Evolutionary conservation across 2,888 invertebrate species (phyloP).

Genomic region (Electrophaes corylata): DNA sequence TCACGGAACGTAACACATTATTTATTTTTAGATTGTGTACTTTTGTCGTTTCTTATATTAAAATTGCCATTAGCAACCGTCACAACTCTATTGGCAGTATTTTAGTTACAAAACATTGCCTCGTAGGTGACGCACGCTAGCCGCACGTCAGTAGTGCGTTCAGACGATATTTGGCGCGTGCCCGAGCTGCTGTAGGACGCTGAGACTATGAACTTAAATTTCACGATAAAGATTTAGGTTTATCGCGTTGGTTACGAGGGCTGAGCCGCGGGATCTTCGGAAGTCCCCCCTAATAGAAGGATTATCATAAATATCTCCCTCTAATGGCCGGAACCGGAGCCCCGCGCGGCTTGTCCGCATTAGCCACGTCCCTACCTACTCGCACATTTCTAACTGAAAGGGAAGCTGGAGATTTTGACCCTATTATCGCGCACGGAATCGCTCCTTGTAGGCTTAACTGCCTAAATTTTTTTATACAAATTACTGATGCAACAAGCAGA

Average conservation of each 20-base stretch:
- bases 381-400: slow-evolving; percentile 10
- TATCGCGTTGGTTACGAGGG: neutral
- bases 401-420: neutral
- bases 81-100: too few species aligned
- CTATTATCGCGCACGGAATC: neutral
- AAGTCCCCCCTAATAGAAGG: neutral
- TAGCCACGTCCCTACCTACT: slow-evolving; percentile 5
- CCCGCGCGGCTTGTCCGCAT: neutral
- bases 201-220: neutral
- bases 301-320: slow-evolving; percentile 11
- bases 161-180: too few species aligned
- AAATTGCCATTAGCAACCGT: too few species aligned
- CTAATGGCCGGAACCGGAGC: neutral
- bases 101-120: too few species aligned
- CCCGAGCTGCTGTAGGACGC: too few species aligned
- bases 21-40: too few species aligned
- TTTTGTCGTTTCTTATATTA: too few species aligned
- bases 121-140: too few species aligned
- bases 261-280: neutral
- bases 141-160: too few species aligned
- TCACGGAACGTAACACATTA: too few species aligned
- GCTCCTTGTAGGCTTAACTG: neutral
- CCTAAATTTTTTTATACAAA: too few species aligned
- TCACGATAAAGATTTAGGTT: neutral
- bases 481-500: too few species aligned